A percentile compares a stretch with the other conserved stretches of the same genome.
phyloP scores from a whole-genome alignment of 2,113 vertebrate genomes.

The Anser brachyrhynchus region DNA sequence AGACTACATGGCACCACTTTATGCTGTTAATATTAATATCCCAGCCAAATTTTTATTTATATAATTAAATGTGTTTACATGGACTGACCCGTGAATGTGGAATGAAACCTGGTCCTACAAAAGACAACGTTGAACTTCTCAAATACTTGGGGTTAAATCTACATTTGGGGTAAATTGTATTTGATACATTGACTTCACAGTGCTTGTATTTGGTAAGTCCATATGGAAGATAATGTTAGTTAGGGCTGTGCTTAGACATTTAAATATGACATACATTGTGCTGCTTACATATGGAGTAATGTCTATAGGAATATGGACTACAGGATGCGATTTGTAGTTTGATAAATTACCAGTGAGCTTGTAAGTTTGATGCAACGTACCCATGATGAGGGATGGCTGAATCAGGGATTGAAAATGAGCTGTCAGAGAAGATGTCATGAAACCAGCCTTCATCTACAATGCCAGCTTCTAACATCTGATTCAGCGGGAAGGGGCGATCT shows the following conservation, averaged over 20 bases:
- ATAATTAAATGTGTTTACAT: background rate
- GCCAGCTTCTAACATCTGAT: conserved; percentile 1
- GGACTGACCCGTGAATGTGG: background rate
- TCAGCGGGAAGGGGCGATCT: background rate
- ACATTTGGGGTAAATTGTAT: background rate
- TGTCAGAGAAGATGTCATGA: background rate
- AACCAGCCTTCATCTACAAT: background rate
- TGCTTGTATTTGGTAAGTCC: background rate
- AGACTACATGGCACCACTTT: background rate
- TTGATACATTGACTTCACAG: background rate
- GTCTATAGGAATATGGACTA: background rate
- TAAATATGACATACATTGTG: background rate
- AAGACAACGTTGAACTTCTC: too few species aligned
- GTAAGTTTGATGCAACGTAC: background rate
- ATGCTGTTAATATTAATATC: background rate
- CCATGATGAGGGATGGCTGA: conserved; percentile 1
- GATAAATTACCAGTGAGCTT: background rate
- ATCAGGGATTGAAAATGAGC: background rate
- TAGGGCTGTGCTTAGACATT: background rate
- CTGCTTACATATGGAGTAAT: background rate
- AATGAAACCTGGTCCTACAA: background rate
- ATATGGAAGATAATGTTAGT: background rate
- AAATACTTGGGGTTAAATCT: background rate
- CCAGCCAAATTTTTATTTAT: background rate
- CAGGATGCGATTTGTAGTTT: background rate